phyloP scores from a whole-genome alignment of 2,888 invertebrate genomes.

The Campoplex capitator region DNA sequence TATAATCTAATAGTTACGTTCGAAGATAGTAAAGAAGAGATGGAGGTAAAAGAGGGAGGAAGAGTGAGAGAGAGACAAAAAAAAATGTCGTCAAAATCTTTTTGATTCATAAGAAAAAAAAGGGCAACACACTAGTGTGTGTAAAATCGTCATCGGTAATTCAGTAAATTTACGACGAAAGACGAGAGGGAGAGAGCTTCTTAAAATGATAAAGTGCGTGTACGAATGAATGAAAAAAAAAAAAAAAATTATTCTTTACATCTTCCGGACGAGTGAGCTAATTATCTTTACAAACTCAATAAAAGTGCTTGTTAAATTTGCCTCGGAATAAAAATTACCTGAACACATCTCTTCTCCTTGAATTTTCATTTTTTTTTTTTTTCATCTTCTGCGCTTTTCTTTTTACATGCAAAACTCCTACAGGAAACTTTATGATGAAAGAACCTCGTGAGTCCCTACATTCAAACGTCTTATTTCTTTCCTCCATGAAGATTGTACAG shows the following conservation, averaged over 20 bases:
- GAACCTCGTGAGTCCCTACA: constrained; percentile 24
- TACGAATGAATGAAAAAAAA: background rate
- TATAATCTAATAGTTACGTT: constrained; percentile 31
- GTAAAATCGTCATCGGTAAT: constrained; percentile 34
- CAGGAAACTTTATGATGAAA: constrained; percentile 1
- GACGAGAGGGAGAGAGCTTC: constrained; percentile 5
- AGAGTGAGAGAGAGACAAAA: background rate
- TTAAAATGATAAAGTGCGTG: constrained; percentile 18
- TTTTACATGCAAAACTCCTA: background rate
- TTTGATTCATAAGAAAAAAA: background rate
- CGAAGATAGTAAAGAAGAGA: constrained; percentile 19
- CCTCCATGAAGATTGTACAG: background rate
- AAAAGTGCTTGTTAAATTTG: constrained; percentile 45
- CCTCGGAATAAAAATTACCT: constrained; percentile 31
- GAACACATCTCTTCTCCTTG: background rate
- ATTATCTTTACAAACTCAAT: constrained; percentile 42
- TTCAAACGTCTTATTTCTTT: constrained; percentile 49
- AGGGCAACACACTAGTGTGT: background rate
- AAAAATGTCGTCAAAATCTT: background rate
- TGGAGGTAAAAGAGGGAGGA: background rate
- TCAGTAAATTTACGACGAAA: constrained; percentile 32
- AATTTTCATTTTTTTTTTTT: background rate
- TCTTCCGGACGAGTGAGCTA: constrained; percentile 46
- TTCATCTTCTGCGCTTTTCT: background rate
- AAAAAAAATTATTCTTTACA: background rate